phyloP scores from a whole-genome alignment of 2,797 vertebrate genomes.

The Malacoraja senta region DNA sequence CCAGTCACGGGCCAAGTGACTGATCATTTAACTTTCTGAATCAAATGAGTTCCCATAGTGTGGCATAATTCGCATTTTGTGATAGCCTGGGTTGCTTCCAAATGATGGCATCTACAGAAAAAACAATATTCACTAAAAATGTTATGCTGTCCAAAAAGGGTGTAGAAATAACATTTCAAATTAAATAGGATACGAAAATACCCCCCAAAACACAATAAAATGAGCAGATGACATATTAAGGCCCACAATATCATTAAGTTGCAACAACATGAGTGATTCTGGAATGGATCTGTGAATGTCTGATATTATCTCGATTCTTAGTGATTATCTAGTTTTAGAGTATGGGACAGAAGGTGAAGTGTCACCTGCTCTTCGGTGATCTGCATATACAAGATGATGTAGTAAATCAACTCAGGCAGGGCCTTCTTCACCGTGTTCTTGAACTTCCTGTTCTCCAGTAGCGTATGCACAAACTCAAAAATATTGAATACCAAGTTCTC shows the following conservation, averaged over 20 bases:
- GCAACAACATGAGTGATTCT: not conserved
- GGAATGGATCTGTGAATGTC: not conserved
- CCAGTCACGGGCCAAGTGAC: not conserved
- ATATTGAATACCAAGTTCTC: slow-evolving; percentile 97
- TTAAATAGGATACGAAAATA: not conserved
- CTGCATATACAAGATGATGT: slow-evolving; percentile 97
- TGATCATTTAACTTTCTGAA: not conserved
- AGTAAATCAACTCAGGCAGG: slow-evolving; percentile 92
- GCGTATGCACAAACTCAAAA: slow-evolving; percentile 95
- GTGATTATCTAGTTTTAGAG: not conserved
- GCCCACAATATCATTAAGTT: not conserved
- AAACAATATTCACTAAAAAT: not conserved
- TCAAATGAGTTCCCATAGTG: not conserved
- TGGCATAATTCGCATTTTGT: not conserved
- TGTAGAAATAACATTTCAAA: not conserved
- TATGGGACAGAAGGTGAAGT: not conserved
- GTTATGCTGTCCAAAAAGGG: not conserved
- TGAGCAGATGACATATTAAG: not conserved
- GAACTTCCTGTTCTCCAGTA: slow-evolving; percentile 94
- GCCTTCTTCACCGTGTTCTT: slow-evolving; percentile 96
- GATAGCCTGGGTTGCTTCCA: not conserved
- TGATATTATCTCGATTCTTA: not conserved
- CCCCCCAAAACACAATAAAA: not conserved
- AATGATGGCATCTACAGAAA: not conserved
- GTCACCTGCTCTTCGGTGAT: slow-evolving; percentile 97